Evolutionary conservation across 2,888 invertebrate genomes (phyloP).

Genomic region (Bimastos eiseni): DNA sequence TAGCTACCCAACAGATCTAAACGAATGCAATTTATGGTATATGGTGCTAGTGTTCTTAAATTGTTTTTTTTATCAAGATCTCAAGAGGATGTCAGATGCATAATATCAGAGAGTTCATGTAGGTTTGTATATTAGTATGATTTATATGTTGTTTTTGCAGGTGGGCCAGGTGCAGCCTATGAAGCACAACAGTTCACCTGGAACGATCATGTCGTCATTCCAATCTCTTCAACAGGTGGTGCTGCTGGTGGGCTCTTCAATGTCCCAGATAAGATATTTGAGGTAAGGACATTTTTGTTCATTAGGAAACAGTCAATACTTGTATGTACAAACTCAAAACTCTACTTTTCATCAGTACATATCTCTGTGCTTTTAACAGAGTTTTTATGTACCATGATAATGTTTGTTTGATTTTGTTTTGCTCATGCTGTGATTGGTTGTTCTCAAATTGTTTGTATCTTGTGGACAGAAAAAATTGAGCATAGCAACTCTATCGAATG

Average conservation of each 20-base stretch:
- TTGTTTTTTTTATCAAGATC: neutral
- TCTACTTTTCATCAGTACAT: no score
- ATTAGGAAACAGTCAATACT: neutral
- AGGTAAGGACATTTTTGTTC: conserved; percentile 31
- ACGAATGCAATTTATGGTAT: no score
- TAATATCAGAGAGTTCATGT: neutral
- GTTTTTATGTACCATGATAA: no score
- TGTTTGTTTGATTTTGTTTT: no score
- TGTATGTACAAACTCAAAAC: neutral
- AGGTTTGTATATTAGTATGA: neutral
- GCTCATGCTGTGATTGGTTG: no score
- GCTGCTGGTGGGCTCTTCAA: conserved; percentile 51
- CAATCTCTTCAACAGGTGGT: conserved; percentile 56
- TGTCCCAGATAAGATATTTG: conserved; percentile 49
- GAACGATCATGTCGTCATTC: conserved; percentile 60
- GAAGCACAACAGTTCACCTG: conserved; percentile 60
- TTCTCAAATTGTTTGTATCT: no score
- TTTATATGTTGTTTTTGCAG: conserved; percentile 43
- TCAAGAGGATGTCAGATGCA: neutral
- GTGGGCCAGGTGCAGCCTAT: conserved; percentile 54
- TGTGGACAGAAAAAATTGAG: no score
- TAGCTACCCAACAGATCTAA: no score
- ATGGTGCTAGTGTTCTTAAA: neutral
- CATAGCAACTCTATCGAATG: no score
- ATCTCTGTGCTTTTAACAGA: no score